phyloP scores from a whole-genome alignment of 2,888 invertebrate species.

The Limnephilus lunatus region DNA sequence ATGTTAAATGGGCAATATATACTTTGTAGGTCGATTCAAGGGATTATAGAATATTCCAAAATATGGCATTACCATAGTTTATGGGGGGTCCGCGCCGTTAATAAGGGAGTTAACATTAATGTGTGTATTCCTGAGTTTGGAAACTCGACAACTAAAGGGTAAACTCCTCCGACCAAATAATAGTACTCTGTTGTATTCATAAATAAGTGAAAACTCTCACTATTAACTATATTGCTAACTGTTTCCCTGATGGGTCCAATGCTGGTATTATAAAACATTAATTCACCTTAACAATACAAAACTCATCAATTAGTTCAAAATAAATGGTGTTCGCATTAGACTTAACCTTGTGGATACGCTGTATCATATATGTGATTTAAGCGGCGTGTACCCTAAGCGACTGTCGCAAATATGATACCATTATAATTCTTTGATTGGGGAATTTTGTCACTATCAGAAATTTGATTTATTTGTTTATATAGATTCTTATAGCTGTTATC shows the following conservation, averaged over 20 bases:
- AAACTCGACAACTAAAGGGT: neutral
- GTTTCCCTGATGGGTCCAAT: neutral
- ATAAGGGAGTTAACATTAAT: slow-evolving; percentile 42
- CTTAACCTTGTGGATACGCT: too few relatives aligned
- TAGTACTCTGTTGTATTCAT: slow-evolving; percentile 18
- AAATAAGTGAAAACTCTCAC: slow-evolving; percentile 20
- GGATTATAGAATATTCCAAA: slow-evolving; percentile 32
- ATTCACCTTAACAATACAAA: neutral
- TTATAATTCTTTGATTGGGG: too few relatives aligned
- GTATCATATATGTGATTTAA: too few relatives aligned
- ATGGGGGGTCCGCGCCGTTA: slow-evolving; percentile 21
- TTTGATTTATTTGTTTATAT: neutral
- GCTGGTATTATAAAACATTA: neutral
- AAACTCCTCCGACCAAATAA: slow-evolving; percentile 3
- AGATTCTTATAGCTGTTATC: too few relatives aligned
- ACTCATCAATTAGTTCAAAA: neutral
- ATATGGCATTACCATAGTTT: slow-evolving; percentile 34
- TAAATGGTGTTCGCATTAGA: too few relatives aligned
- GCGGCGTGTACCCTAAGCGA: too few relatives aligned
- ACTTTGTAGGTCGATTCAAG: neutral
- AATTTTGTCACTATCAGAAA: too few relatives aligned
- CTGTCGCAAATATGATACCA: too few relatives aligned
- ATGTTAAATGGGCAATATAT: neutral
- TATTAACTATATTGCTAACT: neutral
- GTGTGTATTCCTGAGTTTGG: slow-evolving; percentile 27